A percentile compares a stretch with the other conserved stretches of the same genome.
phyloP scores from a whole-genome alignment of 2,797 vertebrate genomes.

The Crossoptilon crossoptilon region DNA sequence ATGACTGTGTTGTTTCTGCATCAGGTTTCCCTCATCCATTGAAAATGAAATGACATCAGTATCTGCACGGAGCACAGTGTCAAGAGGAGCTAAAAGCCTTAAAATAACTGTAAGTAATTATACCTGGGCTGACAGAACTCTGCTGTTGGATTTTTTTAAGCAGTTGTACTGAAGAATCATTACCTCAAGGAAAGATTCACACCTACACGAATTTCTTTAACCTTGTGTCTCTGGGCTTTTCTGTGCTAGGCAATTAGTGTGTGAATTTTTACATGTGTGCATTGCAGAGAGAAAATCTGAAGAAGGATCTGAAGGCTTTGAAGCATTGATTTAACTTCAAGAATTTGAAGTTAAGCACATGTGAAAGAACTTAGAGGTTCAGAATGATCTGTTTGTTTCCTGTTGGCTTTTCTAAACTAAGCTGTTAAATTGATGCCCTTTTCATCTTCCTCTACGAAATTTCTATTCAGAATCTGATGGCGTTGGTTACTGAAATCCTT shows the following conservation, averaged over 20 bases:
- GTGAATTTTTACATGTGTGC: not conserved
- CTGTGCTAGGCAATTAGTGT: not conserved
- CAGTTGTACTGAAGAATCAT: not conserved
- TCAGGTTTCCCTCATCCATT: slow-evolving; percentile 69
- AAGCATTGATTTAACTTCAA: not conserved
- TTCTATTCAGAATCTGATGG: not conserved
- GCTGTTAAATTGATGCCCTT: not conserved
- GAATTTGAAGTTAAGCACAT: not conserved
- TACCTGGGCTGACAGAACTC: not conserved
- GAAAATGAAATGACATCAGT: slow-evolving; percentile 50
- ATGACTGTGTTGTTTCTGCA: slow-evolving; percentile 36
- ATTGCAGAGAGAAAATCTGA: not conserved
- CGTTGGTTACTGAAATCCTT: not conserved
- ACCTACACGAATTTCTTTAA: not conserved
- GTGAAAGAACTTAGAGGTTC: not conserved
- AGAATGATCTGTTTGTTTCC: not conserved
- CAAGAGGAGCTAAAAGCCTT: slow-evolving; percentile 53
- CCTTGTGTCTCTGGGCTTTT: not conserved
- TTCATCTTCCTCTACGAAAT: not conserved
- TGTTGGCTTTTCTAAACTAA: not conserved
- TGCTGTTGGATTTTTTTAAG: not conserved
- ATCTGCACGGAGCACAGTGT: slow-evolving; percentile 41
- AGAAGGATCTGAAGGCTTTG: not conserved
- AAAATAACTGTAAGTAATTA: slow-evolving; percentile 75
- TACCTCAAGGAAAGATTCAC: not conserved